These are phyloP conservation scores for Mesoligia furuncula DNA, from an alignment of 2,888 invertebrate species.

Conservation along the genomic window DNA sequence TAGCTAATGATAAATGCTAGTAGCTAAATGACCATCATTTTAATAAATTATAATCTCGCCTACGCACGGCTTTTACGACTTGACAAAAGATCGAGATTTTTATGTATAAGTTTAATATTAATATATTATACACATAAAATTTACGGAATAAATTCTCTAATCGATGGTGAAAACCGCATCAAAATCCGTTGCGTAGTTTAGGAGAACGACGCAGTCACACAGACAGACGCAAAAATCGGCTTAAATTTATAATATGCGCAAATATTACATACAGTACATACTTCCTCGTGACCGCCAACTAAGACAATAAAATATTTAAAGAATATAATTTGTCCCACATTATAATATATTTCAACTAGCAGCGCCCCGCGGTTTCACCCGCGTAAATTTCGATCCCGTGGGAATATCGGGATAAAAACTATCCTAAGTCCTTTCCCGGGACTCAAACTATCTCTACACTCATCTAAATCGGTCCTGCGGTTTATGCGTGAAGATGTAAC, in stretches of 20 bases:
- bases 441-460: too few species aligned
- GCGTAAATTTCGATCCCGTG: too few species aligned
- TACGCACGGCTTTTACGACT: background rate
- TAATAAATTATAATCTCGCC: slow-evolving; percentile 23
- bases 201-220: background rate
- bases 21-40: slow-evolving; percentile 21
- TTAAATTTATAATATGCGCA: background rate
- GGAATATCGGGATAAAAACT: too few species aligned
- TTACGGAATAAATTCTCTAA: background rate
- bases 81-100: background rate
- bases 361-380: too few species aligned
- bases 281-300: slow-evolving; percentile 13
- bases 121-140: too few species aligned
- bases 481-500: too few species aligned
- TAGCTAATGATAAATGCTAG: slow-evolving; percentile 21
- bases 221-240: too few species aligned
- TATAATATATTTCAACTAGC: slow-evolving; percentile 9
- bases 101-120: background rate
- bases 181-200: background rate
- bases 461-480: too few species aligned
- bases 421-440: too few species aligned
- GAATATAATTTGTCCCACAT: slow-evolving; percentile 20
- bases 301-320: slow-evolving; percentile 32
- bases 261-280: too few species aligned
- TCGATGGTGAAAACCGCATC: background rate